Percentiles rank a stretch among this genome's conserved stretches.
Evolutionary conservation across 2,888 invertebrate genomes (phyloP).

Genomic region (Oasisia sp.): DNA sequence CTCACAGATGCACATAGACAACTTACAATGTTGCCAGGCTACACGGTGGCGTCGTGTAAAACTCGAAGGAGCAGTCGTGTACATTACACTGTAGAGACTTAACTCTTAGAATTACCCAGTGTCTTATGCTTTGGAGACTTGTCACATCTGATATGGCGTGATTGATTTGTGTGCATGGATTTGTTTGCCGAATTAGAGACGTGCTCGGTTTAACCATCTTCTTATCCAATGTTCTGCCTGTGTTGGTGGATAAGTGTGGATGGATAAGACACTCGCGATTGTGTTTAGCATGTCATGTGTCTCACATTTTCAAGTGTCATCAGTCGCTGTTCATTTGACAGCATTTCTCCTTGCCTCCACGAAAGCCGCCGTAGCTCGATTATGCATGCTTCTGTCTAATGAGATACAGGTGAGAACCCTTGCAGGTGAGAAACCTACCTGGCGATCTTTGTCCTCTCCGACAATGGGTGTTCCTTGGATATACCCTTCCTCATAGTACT

Average conservation of each 20-base stretch:
- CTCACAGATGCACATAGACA: too few species aligned
- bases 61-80: too few species aligned
- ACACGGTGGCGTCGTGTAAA: too few species aligned
- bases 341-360: neutral
- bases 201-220: neutral
- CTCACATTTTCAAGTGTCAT: neutral
- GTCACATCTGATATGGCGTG: neutral
- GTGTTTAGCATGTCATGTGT: neutral
- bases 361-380: neutral
- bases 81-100: too few species aligned
- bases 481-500: neutral
- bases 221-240: neutral
- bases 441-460: conserved; percentile 37
- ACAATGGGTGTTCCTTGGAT: conserved; percentile 24
- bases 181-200: neutral
- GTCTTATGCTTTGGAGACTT: neutral
- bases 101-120: neutral
- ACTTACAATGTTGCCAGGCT: too few species aligned
- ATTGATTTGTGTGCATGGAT: neutral
- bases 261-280: neutral
- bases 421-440: conserved; percentile 19
- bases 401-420: neutral
- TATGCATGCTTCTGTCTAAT: neutral
- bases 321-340: neutral
- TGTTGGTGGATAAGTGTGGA: neutral